A percentile compares a stretch with the other conserved stretches of the same genome.
phyloP scores from a whole-genome alignment of 1,140 invertebrate genomes.

The Leptestheria dahalacensis region DNA sequence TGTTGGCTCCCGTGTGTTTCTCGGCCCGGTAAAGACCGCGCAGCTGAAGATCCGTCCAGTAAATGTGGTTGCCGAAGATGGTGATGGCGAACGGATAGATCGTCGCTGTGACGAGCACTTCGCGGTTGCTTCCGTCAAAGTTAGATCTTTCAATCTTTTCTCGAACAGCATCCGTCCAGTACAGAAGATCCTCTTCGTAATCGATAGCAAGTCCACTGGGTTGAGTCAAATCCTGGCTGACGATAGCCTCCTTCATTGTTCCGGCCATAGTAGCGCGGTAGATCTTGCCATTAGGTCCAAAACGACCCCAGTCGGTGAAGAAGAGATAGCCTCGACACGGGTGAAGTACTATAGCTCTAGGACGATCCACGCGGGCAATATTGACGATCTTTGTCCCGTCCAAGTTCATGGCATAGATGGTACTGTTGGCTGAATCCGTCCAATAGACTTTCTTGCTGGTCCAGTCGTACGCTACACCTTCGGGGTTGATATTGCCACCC shows the following conservation, averaged over 20 bases:
- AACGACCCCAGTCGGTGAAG: conserved; percentile 86
- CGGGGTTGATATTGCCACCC: conserved; percentile 72
- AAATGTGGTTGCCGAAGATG: conserved; percentile 80
- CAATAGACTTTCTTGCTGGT: conserved; percentile 92
- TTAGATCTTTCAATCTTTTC: conserved; percentile 93
- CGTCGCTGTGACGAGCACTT: conserved; percentile 47
- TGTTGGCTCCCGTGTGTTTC: conserved; percentile 89
- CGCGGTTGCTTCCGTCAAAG: conserved; percentile 59
- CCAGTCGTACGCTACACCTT: conserved; percentile 94
- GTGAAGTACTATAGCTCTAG: conserved; percentile 87
- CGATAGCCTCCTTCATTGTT: conserved; percentile 72
- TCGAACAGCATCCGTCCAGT: conserved; percentile 93
- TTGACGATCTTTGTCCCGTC: conserved; percentile 78
- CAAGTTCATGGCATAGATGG: conserved; percentile 88
- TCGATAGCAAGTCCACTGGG: conserved; percentile 92
- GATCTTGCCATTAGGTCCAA: conserved; percentile 84
- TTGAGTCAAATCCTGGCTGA: conserved; percentile 80
- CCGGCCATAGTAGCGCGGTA: conserved; percentile 93
- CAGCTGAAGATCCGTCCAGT: conserved; percentile 92
- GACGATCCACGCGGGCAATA: conserved; percentile 81
- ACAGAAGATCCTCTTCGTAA: conserved; percentile 85
- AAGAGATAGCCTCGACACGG: conserved; percentile 82
- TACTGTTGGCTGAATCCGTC: conserved; percentile 88
- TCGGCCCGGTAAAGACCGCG: conserved; percentile 89
- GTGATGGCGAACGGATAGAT: conserved; percentile 95